These are phyloP conservation scores for Caenorhabditis briggsae DNA, from an alignment of 1,140 invertebrate species.

Conservation along the genomic window DNA sequence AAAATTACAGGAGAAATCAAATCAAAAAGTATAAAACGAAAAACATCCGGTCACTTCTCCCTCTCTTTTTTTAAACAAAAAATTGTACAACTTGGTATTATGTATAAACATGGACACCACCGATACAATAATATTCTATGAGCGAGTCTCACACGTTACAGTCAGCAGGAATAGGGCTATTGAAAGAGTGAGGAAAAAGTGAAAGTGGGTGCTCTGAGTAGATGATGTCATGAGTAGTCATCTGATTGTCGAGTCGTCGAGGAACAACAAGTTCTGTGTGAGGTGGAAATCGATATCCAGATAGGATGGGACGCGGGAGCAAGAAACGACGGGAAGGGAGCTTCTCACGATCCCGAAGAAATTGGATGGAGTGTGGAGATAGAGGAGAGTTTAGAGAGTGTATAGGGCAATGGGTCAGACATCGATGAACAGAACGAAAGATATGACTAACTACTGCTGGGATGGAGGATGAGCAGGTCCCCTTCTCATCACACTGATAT, in stretches of 20 bases:
- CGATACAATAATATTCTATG: slow-evolving; percentile 19
- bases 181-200: background rate
- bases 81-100: slow-evolving; percentile 6
- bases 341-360: slow-evolving; percentile 42
- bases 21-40: background rate
- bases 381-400: background rate
- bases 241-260: background rate
- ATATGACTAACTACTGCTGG: slow-evolving; percentile 29
- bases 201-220: background rate
- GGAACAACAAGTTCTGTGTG: slow-evolving; percentile 37
- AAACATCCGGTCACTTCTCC: background rate
- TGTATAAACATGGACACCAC: background rate
- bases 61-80: background rate
- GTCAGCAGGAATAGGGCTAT: background rate
- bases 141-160: slow-evolving; percentile 44
- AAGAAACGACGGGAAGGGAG: slow-evolving; percentile 12
- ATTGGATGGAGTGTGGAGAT: background rate
- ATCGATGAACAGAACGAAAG: slow-evolving; percentile 39
- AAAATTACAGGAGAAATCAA: background rate
- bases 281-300: slow-evolving; percentile 53
- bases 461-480: slow-evolving; percentile 7
- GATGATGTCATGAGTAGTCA: slow-evolving; percentile 46
- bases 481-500: background rate
- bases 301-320: slow-evolving; percentile 32
- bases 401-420: slow-evolving; percentile 48